Conservation (phyloP, 2,797 vertebrate genomes). For the Malacoctenus gilli region DNA sequence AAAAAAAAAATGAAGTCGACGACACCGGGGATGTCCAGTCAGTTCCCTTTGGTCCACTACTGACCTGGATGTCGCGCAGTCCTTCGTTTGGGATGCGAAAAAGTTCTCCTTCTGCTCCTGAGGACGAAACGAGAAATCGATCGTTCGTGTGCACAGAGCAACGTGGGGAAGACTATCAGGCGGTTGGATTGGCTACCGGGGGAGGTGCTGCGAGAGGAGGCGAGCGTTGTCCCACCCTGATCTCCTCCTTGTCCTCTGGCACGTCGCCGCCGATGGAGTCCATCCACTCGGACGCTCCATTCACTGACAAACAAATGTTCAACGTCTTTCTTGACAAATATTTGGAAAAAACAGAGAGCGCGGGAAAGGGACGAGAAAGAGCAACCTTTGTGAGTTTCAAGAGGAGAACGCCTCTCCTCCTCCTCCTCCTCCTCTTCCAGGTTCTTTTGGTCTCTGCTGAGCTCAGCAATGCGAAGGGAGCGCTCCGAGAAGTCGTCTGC, state of each 20-base stretch:
- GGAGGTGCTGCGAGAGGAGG: slow-evolving; percentile 35
- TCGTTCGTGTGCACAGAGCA: too few relatives aligned
- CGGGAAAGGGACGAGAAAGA: too few relatives aligned
- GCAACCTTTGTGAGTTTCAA: slow-evolving; percentile 71
- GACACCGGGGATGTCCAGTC: too few relatives aligned
- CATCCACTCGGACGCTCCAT: slow-evolving; percentile 81
- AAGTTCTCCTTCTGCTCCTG: slow-evolving; percentile 69
- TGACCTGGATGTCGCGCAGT: slow-evolving; percentile 68
- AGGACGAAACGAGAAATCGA: slow-evolving; percentile 24
- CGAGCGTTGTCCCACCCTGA: slow-evolving; percentile 32
- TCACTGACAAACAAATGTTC: slow-evolving; percentile 56
- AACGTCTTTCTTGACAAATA: too few relatives aligned
- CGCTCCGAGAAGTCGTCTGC: slow-evolving; percentile 90
- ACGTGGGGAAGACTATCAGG: too few relatives aligned
- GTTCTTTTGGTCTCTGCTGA: slow-evolving; percentile 83
- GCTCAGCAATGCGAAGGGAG: slow-evolving; percentile 85
- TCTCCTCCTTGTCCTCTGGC: slow-evolving; percentile 81
- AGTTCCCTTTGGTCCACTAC: too few relatives aligned
- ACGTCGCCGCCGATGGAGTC: slow-evolving; percentile 85
- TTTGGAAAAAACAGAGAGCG: too few relatives aligned
- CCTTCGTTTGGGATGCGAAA: slow-evolving; percentile 60
- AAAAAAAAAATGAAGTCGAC: too few relatives aligned
- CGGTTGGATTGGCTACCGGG: too few relatives aligned
- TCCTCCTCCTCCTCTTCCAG: slow-evolving; percentile 81
- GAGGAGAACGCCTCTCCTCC: slow-evolving; percentile 49